phyloP scores from a whole-genome alignment of 2,113 vertebrate species.

The human (Homo sapiens) region GRCh38 chr2:46684501-46685000 shows the following conservation, averaged over 20 bases:
- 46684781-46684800: conserved; percentile 50
- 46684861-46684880: conserved; percentile 29
- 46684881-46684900: conserved; percentile 49
- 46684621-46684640: not conserved
- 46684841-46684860: conserved; percentile 25
- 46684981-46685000: not conserved
- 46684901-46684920: conserved; percentile 52
- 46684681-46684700: not conserved
- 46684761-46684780: not conserved
- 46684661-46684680: conserved; percentile 1
- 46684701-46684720: not conserved
- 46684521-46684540: conserved; percentile 41
- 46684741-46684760: conserved; percentile 24
- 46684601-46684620: conserved; percentile 23
- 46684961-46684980: conserved; percentile 44
- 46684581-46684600: conserved; percentile 7
- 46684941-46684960: conserved; percentile 38
- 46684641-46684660: not conserved
- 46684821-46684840: conserved; percentile 40
- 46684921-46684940: conserved; percentile 43
- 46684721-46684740: conserved; percentile 15
- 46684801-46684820: conserved; percentile 47
- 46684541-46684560: conserved; percentile 36
- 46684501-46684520: conserved; percentile 40
- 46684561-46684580: conserved; percentile 43